phyloP scores from a whole-genome alignment of 2,888 invertebrate genomes.

The Empis livida region DNA sequence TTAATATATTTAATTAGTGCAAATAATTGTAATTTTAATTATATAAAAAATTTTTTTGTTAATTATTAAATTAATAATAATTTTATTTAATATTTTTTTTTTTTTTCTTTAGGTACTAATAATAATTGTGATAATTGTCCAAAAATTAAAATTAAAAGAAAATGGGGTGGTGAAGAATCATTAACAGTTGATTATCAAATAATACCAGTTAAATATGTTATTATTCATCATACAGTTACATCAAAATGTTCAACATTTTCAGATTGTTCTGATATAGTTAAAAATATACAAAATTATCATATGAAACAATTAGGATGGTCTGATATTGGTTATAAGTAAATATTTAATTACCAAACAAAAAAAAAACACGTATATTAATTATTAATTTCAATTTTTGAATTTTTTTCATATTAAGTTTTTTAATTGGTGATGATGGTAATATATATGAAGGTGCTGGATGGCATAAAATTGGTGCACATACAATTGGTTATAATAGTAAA shows the following conservation, averaged over 20 bases:
- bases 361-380: too few relatives aligned
- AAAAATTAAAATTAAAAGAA: constrained; percentile 39
- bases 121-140: constrained; percentile 32
- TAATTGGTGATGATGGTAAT: constrained; percentile 50
- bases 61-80: too few relatives aligned
- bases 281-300: constrained; percentile 41
- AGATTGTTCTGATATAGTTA: constrained; percentile 36
- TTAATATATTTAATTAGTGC: too few relatives aligned
- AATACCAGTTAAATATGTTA: constrained; percentile 42
- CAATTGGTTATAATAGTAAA: constrained; percentile 43
- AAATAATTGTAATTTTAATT: too few relatives aligned
- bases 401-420: constrained; percentile 33
- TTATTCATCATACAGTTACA: constrained; percentile 46
- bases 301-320: constrained; percentile 37
- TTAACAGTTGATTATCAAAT: constrained; percentile 41
- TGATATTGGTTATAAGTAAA: constrained; percentile 47
- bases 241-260: constrained; percentile 35
- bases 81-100: too few relatives aligned
- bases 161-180: constrained; percentile 47
- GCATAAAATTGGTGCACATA: constrained; percentile 47
- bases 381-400: neutral
- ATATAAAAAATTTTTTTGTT: too few relatives aligned
- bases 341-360: too few relatives aligned
- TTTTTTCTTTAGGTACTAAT: too few relatives aligned
- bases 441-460: constrained; percentile 55